Evolutionary conservation across 2,113 vertebrate genomes (phyloP), one percentile per base, ranked within the genome.

Genomic region (Lucifuga dentata): DNA sequence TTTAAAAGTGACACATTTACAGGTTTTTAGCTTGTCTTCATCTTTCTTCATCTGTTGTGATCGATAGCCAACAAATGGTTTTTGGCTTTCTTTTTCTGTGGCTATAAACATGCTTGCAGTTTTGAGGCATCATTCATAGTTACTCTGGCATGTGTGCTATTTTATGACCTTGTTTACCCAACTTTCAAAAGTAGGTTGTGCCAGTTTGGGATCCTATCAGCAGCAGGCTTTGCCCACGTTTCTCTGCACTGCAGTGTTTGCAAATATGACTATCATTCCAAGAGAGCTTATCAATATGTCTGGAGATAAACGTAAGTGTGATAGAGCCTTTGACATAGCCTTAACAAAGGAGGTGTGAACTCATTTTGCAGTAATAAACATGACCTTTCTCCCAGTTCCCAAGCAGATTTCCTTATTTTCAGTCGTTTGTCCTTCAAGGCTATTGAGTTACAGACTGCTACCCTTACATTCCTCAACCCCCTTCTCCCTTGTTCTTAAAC

Each of bases 331-430:
- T 39, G 41, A 51, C 40, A 29, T 26, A 56, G 59, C 43, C 79
- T 51, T 6, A 74, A 64, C 66, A 68, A 40, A 15, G 8, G 1
- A 67, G 12, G 20, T 50, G 33, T 50, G 21, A 59, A 33, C 16
- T 36, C 52, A 33, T 68, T 52, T 72, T 56, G 32, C 2, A 6
- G 46, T 43, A 68, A 83, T 88, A 90, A 92, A 92, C 83, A 90
- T 81, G 88, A 94, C 91, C 93, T 93, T 93, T 93, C 83, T 89
- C 86, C 92, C 79, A 92, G 85, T 93, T 93, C 89, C 87, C 89
- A 92, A 86, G 82, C 81, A 67, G 40, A 36, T 50, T 2, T 26
- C 62, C 33, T 65, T 56, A 15, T 57, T 51, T 63, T 64, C 45
- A 13, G 41, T 41, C 66, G 55, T 50, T 6, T 16, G 13, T 24